Conservation (phyloP, 2,888 invertebrate species). For the Chrysolina haemoptera region DNA sequence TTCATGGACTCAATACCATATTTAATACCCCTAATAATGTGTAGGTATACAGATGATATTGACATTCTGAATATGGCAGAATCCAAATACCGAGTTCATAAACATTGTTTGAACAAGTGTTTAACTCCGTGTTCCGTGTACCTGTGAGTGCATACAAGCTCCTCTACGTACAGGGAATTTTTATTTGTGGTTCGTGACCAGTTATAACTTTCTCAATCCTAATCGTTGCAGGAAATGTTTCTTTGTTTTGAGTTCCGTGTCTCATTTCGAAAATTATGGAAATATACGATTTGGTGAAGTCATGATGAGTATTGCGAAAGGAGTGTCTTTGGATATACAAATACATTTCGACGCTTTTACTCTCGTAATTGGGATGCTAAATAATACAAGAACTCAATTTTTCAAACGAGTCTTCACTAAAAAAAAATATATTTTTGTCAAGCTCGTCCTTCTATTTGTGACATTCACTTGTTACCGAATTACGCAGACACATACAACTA, state of each 20-base stretch:
- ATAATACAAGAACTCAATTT: no score
- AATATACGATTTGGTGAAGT: no score
- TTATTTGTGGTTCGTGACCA: background rate
- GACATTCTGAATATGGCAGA: slow-evolving; percentile 6
- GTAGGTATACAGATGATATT: background rate
- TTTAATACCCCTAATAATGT: background rate
- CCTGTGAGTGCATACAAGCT: background rate
- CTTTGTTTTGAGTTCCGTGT: background rate
- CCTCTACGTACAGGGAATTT: slow-evolving; percentile 5
- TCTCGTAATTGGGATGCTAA: no score
- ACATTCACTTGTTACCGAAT: no score
- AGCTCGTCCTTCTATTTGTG: no score
- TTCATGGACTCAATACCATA: slow-evolving; percentile 4
- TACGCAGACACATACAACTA: no score
- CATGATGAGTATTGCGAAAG: no score
- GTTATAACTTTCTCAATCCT: background rate
- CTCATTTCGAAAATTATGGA: no score
- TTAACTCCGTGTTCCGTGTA: slow-evolving; percentile 6
- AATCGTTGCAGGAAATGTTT: background rate
- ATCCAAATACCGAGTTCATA: background rate
- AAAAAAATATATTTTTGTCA: no score
- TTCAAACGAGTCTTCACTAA: no score
- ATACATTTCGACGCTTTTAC: no score
- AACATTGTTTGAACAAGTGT: slow-evolving; percentile 15
- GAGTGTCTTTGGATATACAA: no score